Percentiles rank a stretch among this genome's conserved stretches.
phyloP scores from a whole-genome alignment of 2,888 invertebrate genomes.

The Salticus scenicus region DNA sequence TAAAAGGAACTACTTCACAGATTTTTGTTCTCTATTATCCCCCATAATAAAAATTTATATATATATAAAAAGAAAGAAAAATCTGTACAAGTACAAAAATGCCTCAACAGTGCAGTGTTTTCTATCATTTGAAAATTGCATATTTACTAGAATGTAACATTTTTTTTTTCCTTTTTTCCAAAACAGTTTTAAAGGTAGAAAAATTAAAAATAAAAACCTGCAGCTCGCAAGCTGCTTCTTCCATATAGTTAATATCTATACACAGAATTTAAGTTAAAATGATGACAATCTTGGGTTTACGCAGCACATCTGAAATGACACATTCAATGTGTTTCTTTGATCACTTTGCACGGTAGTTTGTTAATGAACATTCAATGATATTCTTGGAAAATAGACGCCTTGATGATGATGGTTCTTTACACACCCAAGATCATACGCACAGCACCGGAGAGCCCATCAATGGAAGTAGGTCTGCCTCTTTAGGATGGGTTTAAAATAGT shows the following conservation, averaged over 20 bases:
- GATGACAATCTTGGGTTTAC: background rate
- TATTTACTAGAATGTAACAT: background rate
- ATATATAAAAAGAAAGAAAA: background rate
- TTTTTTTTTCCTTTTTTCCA: too few species aligned
- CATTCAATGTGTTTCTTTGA: background rate
- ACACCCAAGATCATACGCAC: background rate
- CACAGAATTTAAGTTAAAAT: background rate
- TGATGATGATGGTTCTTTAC: background rate
- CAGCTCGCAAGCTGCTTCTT: background rate
- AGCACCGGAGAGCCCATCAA: background rate
- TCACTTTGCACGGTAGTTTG: background rate
- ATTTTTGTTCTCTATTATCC: background rate
- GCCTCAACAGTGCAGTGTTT: conserved; percentile 2
- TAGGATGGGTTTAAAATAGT: background rate
- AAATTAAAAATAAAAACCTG: background rate
- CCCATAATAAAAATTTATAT: background rate
- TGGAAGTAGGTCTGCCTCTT: background rate
- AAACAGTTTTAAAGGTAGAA: conserved; percentile 10
- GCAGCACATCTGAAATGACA: background rate
- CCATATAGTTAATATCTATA: background rate
- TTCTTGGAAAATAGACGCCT: conserved; percentile 9
- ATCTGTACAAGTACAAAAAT: conserved; percentile 1
- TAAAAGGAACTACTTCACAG: background rate
- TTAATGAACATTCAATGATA: background rate
- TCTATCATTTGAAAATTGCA: background rate